Base-by-base conservation (phyloP, 2,797 vertebrate genomes). In the Emys orbicularis region DNA sequence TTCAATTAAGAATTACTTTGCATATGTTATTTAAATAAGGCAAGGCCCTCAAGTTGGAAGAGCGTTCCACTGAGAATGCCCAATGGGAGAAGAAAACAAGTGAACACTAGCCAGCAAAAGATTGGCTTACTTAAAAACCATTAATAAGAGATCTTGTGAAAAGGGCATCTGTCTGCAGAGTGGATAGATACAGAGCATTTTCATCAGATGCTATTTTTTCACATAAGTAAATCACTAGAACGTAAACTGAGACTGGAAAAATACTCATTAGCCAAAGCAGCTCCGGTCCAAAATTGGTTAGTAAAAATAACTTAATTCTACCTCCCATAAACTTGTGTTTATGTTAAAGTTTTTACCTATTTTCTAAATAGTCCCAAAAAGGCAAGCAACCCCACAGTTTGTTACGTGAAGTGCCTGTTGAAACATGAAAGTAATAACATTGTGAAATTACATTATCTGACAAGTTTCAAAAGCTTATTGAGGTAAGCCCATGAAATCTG, bases 401-500 rank as follows among this genome's bases (percentile, higher is more conserved):
- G 87, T 81, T 90, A 85, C 94, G 90, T 84, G 53, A 95, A n/a
- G 37, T 96, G 97, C 97, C 98, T 97, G 91, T 47, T 95, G 97
- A 97, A 97, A 97, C 79, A 97, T 90, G 90, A 81, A 89, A 47
- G 2, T 82, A 97, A 94, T 93, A 97, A 96, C 56, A 3, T 57
- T 90, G 90, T 89, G 95, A 97, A 97, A 95, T 90, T 37, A 88
- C 93, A 97, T 96, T 98, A 97, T 97, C 96, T 97, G 92, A 97
- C 95, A 96, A 79, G 16, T 95, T 91, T 96, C 92, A 95, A 92
- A 97, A 97, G 97, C 97, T 98, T 98, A 96, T 94, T 98, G 97
- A 98, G 98, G 98, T 98, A 97, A 97, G 87, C 47, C 87, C 89
- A 79, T 50, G 90, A 95, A 96, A 81, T 68, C 95, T 91, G 18